These are phyloP conservation scores for Lasioglossum lativentre DNA, from an alignment of 2,888 invertebrate species.

Conservation along the genomic window DNA sequence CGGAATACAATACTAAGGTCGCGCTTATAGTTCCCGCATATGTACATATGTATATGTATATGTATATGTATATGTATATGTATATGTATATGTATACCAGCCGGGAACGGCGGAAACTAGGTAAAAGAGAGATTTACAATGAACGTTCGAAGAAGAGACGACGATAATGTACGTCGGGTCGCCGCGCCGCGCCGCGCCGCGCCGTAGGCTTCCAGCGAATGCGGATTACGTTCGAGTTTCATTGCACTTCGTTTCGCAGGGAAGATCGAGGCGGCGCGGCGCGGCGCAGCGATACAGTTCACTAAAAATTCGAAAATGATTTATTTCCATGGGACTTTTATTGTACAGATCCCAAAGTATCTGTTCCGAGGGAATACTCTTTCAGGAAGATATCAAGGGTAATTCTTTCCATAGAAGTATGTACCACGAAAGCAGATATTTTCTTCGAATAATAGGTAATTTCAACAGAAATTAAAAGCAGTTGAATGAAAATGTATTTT, in stretches of 20 bases:
- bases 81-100: not conserved
- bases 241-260: slow-evolving; percentile 27
- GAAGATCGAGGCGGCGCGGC: not conserved
- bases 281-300: not conserved
- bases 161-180: slow-evolving; percentile 32
- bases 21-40: not conserved
- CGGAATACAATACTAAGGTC: slow-evolving; percentile 16
- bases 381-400: not conserved
- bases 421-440: too few relatives aligned
- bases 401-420: too few relatives aligned
- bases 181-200: too few relatives aligned
- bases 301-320: not conserved
- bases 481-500: not conserved
- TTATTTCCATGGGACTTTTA: not conserved
- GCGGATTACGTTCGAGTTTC: slow-evolving; percentile 28
- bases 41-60: not conserved
- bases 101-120: not conserved
- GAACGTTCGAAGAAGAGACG: slow-evolving; percentile 17
- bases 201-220: slow-evolving; percentile 9
- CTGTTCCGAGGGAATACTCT: not conserved
- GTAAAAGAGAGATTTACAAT: slow-evolving; percentile 1
- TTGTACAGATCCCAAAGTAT: not conserved
- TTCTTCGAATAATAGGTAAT: too few relatives aligned
- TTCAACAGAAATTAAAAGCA: not conserved
- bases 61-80: not conserved